These are phyloP conservation scores for Hydractinia symbiolongicarpus DNA, from an alignment of 30 jellyfish, hydroid and myxozoan genomes.

Conservation along the genomic window DNA sequence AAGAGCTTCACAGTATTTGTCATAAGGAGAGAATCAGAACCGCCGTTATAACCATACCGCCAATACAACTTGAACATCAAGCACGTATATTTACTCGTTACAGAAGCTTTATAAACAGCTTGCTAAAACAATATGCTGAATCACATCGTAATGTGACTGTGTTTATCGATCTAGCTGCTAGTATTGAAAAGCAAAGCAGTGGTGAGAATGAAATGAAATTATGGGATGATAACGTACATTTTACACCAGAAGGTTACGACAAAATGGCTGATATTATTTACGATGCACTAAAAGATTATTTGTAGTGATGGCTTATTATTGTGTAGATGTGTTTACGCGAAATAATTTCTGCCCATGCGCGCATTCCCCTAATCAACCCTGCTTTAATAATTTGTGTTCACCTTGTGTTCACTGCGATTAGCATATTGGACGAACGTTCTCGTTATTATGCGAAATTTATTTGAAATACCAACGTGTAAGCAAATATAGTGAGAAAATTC, in stretches of 20 bases:
- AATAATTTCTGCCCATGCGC: too few species aligned
- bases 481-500: too few species aligned
- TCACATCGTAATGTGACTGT: neutral
- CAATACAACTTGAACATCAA: constrained; percentile 36
- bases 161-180: constrained; percentile 33
- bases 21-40: constrained; percentile 48
- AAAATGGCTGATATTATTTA: constrained; percentile 43
- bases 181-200: constrained; percentile 25
- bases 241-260: constrained; percentile 66
- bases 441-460: too few species aligned
- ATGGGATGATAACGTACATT: constrained; percentile 87
- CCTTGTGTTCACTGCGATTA: too few species aligned
- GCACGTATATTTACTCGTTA: neutral
- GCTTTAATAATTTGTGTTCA: too few species aligned
- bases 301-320: too few species aligned
- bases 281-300: constrained; percentile 16
- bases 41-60: constrained; percentile 65
- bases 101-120: constrained; percentile 4
- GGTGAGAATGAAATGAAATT: constrained; percentile 17
- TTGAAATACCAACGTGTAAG: too few species aligned
- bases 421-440: too few species aligned
- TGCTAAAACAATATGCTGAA: neutral
- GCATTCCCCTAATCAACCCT: too few species aligned
- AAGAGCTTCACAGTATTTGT: constrained; percentile 43
- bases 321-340: too few species aligned